A percentile compares a stretch with the other conserved stretches of the same genome.
These are phyloP conservation scores for Thalassophryne amazonica DNA, from an alignment of 2,797 vertebrate species.

Conservation along the genomic window DNA sequence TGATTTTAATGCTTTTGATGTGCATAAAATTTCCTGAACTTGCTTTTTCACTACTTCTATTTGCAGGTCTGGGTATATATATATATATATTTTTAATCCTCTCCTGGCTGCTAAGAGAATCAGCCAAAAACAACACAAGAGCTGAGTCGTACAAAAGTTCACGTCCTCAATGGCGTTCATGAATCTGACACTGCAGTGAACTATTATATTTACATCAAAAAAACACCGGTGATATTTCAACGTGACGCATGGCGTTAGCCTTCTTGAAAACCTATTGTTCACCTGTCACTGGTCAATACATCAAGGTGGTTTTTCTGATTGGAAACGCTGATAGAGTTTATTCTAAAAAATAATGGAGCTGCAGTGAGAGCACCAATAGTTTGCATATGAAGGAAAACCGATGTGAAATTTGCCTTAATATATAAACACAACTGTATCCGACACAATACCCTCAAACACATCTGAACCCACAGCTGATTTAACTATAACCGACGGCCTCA, in stretches of 20 bases:
- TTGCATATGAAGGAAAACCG: slow-evolving; percentile 60
- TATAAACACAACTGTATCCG: slow-evolving; percentile 51
- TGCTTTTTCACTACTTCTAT: too few relatives aligned
- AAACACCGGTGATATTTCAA: slow-evolving; percentile 43
- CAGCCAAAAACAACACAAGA: slow-evolving; percentile 42
- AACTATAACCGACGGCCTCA: slow-evolving; percentile 27
- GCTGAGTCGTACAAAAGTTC: slow-evolving; percentile 12
- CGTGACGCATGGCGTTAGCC: neutral
- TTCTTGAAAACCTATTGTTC: slow-evolving; percentile 49
- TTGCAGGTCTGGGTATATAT: slow-evolving; percentile 26
- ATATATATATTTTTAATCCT: too few relatives aligned
- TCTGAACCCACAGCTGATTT: slow-evolving; percentile 47
- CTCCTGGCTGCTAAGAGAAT: neutral
- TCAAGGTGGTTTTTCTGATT: slow-evolving; percentile 5
- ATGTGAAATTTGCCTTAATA: slow-evolving; percentile 69
- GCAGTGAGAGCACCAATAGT: slow-evolving; percentile 22
- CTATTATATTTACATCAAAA: slow-evolving; percentile 67
- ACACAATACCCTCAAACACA: slow-evolving; percentile 44
- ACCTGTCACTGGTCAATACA: neutral
- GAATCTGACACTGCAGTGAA: slow-evolving; percentile 6
- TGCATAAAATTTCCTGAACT: too few relatives aligned
- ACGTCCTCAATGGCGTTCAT: slow-evolving; percentile 33
- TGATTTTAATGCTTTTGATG: too few relatives aligned
- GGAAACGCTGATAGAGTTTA: slow-evolving; percentile 1
- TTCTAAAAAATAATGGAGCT: slow-evolving; percentile 6